Evolutionary conservation across 2,113 vertebrate genomes (phyloP), one percentile per base, ranked within the genome.

Genomic region (Strix uralensis): DNA sequence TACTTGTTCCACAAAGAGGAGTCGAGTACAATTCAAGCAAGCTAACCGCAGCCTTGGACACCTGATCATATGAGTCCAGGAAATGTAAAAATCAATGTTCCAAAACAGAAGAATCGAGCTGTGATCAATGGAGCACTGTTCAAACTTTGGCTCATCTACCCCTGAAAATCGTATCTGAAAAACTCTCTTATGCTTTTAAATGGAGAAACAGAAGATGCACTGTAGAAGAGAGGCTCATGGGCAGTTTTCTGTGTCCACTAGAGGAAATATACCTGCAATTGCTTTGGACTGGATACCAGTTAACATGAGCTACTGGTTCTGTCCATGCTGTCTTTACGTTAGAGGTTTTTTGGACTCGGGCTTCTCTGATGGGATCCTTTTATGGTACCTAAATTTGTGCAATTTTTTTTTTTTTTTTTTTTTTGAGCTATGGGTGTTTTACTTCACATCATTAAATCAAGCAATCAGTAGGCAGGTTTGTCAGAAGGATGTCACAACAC

Each of bases 21-120:
- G 36, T 27, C 3, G 6, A 81, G 75, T 54, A 94, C 40, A 61
- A 88, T 92, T 94, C 87, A 92, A 81, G 88, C 29, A 72, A 86
- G n/a, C 42, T 82, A 95, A 95, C 92, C 65, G 0, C 86, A 96
- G 62, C 40, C 94, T 95, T 83, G 63, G 92, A 92, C 71, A 97
- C 87, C 79, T 96, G 91, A 96, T 91, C 74, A 9, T 63, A 81
- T 12, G 73, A 84, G 70, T 77, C 86, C 16, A 61, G 70, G 77
- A 96, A 93, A 89, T 90, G 62, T 94, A 81, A 97, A 97, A 94
- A 83, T 95, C 25, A 20, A 14, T 91, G 82, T 86, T 94, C 90
- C 83, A 90, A 89, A 96, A 55, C 44, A 81, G 67, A 95, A 95
- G 85, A 38, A 71, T 69, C 0, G 3, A 92, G 54, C 72, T 84